Evolutionary conservation across 2,888 invertebrate species (phyloP).

Genomic region (Pseudoips prasinana): DNA sequence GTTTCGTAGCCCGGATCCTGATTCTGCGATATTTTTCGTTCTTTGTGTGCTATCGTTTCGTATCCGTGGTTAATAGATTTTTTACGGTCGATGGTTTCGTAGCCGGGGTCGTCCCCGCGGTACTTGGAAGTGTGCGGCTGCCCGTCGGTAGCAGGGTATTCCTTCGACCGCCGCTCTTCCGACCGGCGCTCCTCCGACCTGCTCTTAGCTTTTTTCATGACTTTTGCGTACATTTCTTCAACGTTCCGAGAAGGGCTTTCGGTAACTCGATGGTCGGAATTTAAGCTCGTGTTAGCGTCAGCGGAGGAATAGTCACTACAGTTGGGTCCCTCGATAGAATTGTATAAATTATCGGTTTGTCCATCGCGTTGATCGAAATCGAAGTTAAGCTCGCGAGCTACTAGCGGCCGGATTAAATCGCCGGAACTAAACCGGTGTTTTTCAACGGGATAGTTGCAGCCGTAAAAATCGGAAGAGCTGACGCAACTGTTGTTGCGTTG

Average conservation of each 20-base stretch:
- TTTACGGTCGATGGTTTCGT: constrained; percentile 75
- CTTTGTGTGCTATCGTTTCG: constrained; percentile 80
- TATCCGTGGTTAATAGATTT: constrained; percentile 80
- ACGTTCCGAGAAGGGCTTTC: constrained; percentile 86
- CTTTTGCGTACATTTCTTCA: constrained; percentile 96
- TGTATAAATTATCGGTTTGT: constrained; percentile 62
- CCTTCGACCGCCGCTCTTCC: constrained; percentile 54
- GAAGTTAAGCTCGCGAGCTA: constrained; percentile 70
- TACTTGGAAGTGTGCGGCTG: constrained; percentile 48
- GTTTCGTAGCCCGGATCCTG: constrained; percentile 86
- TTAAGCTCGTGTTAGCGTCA: constrained; percentile 53
- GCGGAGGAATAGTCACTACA: constrained; percentile 60
- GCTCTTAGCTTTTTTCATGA: constrained; percentile 86
- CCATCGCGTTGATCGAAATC: constrained; percentile 62
- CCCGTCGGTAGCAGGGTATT: constrained; percentile 40
- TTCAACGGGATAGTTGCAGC: constrained; percentile 78
- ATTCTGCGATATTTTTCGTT: constrained; percentile 63
- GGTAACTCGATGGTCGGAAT: constrained; percentile 62
- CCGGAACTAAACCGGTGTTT: constrained; percentile 77
- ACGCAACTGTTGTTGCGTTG: constrained; percentile 79
- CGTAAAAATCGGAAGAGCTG: constrained; percentile 78
- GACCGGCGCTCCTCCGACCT: constrained; percentile 59
- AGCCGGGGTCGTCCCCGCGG: constrained; percentile 74
- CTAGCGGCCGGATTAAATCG: constrained; percentile 70
- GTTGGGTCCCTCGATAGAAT: constrained; percentile 64